Evolutionary conservation across 2,113 vertebrate species (phyloP), one percentile per base, ranked within the genome.

Genomic region (Speoplatyrhinus poulsoni): DNA sequence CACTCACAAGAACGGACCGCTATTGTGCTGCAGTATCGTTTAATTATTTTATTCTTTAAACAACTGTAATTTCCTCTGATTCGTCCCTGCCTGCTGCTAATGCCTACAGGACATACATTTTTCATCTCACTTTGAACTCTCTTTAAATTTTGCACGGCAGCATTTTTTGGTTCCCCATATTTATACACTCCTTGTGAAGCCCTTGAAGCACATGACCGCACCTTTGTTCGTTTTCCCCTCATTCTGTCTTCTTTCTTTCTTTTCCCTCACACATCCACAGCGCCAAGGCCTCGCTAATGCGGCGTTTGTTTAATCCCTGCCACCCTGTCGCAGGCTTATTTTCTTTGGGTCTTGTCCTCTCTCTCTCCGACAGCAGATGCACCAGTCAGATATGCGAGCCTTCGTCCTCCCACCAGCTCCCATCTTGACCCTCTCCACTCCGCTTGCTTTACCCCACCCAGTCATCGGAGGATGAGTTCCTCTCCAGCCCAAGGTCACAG

Each of bases 41-140:
- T 67, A 26, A 47, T 52, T 77, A 70, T 73, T 73, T 15, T 48
- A 62, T 74, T 71, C 69, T 64, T 9, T 68, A 67, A 81, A 70
- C 61, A 71, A 62, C 84, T 86, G 69, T 69, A 64, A 77, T 88
- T 85, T 87, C 75, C 79, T 80, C 50, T 72, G 52, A 50, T 75
- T 67, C 62, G 62, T 82, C 79, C 76, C 77, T 68, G 70, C 75
- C 71, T 3, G 10, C 80, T 70, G 72, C 83, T 75, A 74, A 82
- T 80, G 87, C 85, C 88, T 60, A 60, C 72, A 85, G 83, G 86
- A 83, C 83, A 78, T 73, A 49, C 67, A 26, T 73, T 73, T 87
- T 88, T 87, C 83, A 82, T 90, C 79, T 88, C 64, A 75, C 87
- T 90, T 88, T 90, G 80, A 90, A 88, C 84, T 73, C 83, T 69